phyloP scores from a whole-genome alignment of 2,113 vertebrate genomes.

The Scortum barcoo region DNA sequence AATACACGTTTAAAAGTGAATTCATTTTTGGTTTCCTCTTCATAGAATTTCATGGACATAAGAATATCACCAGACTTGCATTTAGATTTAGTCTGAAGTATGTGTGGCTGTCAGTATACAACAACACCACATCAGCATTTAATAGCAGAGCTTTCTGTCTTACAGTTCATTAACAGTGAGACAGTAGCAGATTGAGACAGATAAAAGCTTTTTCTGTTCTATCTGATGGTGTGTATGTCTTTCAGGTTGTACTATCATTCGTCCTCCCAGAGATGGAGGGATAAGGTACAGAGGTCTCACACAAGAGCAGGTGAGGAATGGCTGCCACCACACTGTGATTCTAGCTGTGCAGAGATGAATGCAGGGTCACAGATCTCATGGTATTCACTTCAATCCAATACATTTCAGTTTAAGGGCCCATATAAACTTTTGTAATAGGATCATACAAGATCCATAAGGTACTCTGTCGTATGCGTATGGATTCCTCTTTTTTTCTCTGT shows the following conservation, averaged over 20 bases:
- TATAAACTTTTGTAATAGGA: not conserved
- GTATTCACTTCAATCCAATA: not conserved
- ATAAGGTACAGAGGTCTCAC: conserved; percentile 92
- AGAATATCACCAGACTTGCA: not conserved
- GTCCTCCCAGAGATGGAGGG: conserved; percentile 90
- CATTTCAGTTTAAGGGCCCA: not conserved
- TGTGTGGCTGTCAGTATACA: not conserved
- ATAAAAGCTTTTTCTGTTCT: not conserved
- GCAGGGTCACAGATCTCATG: not conserved
- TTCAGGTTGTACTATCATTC: conserved; percentile 89
- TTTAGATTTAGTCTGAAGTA: not conserved
- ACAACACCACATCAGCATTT: not conserved
- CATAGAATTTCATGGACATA: not conserved
- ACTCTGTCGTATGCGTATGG: not conserved
- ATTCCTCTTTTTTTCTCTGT: not conserved
- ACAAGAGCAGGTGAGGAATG: conserved; percentile 86
- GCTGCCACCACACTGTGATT: not conserved
- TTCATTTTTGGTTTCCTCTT: not conserved
- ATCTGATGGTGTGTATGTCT: conserved; percentile 28
- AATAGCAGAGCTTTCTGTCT: not conserved
- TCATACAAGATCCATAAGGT: not conserved
- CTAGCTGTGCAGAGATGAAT: not conserved
- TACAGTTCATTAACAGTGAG: not conserved
- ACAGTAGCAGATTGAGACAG: not conserved
- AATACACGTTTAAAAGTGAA: not conserved